Conservation (phyloP, 2,113 vertebrate genomes). For the Centropus bengalensis region DNA sequence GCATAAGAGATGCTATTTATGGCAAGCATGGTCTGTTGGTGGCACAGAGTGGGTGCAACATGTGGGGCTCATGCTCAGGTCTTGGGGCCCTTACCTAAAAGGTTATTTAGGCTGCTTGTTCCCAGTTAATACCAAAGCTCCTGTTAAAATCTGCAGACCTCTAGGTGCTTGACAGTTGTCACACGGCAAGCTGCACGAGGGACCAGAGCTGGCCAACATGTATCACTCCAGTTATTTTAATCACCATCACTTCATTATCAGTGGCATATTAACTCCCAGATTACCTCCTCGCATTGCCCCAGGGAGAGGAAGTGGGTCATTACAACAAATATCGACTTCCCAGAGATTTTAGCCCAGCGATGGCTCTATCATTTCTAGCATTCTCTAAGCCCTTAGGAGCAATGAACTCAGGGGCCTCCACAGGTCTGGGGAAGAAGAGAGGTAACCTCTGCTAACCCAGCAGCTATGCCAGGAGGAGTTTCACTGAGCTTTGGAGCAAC, state of each 20-base stretch:
- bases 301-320: not conserved
- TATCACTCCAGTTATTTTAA: not conserved
- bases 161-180: not conserved
- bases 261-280: not conserved
- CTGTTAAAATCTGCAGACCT: not conserved
- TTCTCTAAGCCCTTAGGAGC: not conserved
- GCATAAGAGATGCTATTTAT: not conserved
- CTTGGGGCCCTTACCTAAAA: not conserved
- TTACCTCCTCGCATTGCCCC: not conserved
- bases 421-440: not conserved
- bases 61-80: not conserved
- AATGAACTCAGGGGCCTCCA: not conserved
- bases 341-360: not conserved
- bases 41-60: accelerated
- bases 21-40: accelerated
- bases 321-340: not conserved
- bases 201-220: not conserved
- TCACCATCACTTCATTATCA: not conserved
- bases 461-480: not conserved
- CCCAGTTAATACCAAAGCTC: not conserved
- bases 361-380: not conserved
- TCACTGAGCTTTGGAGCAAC: not conserved
- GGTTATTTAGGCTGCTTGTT: not conserved
- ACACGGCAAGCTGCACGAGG: accelerated
- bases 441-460: not conserved